phyloP scores from a whole-genome alignment of 2,797 vertebrate genomes.

The Eulemur albifrons region DNA sequence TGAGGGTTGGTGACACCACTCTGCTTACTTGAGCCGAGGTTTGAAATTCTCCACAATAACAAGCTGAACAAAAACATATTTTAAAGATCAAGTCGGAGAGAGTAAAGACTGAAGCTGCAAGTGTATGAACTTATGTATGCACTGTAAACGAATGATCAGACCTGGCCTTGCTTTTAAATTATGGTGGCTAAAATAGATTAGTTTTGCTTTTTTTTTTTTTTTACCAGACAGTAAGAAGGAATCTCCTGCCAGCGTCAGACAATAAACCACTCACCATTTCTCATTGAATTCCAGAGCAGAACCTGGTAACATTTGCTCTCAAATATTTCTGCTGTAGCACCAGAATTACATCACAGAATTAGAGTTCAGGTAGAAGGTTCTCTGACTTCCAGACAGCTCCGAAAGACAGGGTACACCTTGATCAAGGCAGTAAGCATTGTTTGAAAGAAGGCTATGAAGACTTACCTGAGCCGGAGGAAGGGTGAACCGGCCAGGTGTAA shows the following conservation, averaged over 20 bases:
- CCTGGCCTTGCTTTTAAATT: background rate
- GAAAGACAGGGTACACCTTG: background rate
- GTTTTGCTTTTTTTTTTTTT: background rate
- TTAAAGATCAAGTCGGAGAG: background rate
- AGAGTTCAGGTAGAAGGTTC: background rate
- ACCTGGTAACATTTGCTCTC: background rate
- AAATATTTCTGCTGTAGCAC: background rate
- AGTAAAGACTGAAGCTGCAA: background rate
- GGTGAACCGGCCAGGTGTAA: background rate
- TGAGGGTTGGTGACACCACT: accelerated
- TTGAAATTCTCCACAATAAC: background rate
- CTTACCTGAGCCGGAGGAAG: background rate
- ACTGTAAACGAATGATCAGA: accelerated
- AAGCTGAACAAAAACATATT: background rate
- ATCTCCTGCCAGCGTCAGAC: background rate
- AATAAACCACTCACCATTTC: background rate
- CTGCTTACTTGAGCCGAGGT: background rate
- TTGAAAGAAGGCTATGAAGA: background rate
- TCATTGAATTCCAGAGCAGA: background rate
- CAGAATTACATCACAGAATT: background rate
- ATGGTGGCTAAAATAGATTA: background rate
- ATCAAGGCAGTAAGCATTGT: background rate
- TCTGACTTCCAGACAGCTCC: background rate
- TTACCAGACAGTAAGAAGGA: background rate
- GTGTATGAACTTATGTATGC: accelerated